These are phyloP conservation scores for Eriosoma lanigerum DNA, from an alignment of 1,140 invertebrate genomes.

Conservation along the genomic window DNA sequence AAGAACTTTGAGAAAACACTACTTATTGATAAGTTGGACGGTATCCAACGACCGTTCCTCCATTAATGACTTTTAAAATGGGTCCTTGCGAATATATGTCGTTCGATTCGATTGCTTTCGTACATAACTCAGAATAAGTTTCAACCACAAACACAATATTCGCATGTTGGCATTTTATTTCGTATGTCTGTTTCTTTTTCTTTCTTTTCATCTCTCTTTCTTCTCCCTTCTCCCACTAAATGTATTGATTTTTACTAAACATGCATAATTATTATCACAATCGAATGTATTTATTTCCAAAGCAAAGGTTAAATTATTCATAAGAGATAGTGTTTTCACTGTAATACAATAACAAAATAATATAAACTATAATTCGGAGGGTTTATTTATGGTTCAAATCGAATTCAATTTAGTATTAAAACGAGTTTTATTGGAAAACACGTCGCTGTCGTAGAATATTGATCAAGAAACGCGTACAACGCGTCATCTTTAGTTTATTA, in stretches of 20 bases:
- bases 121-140: background rate
- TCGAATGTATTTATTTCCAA: background rate
- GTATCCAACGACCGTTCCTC: background rate
- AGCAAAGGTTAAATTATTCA: background rate
- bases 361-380: no score
- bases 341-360: no score
- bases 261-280: background rate
- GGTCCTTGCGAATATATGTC: background rate
- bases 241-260: background rate
- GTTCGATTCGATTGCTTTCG: constrained; percentile 5
- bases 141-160: background rate
- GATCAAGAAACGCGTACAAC: no score
- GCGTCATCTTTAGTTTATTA: no score
- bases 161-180: background rate
- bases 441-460: no score
- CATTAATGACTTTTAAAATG: constrained; percentile 36
- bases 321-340: no score
- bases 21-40: constrained; percentile 45
- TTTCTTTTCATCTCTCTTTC: background rate
- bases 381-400: no score
- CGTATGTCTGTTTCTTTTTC: background rate
- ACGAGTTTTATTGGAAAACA: no score
- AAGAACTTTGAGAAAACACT: background rate
- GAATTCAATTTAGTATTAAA: no score
- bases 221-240: background rate